Percentiles rank a stretch among this genome's conserved stretches.
Conservation (phyloP, 53 echinoderm and acorn worm genomes). For the Echinarachnius parma region DNA sequence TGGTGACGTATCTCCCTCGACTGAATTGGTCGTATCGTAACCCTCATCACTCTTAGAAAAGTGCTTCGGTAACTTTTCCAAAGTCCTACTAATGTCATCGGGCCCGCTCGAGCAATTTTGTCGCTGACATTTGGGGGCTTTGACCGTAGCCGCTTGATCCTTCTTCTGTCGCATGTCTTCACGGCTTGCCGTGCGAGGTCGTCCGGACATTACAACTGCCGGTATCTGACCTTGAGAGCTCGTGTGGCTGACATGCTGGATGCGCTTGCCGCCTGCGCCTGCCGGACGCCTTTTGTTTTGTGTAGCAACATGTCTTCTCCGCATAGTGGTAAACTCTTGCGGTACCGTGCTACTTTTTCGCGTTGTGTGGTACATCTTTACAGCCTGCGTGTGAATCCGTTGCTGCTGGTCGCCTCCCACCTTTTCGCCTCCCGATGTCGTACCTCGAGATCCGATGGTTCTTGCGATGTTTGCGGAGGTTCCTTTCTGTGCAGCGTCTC, state of each 20-base stretch:
- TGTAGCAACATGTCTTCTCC: not conserved
- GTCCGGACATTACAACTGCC: constrained; percentile 6
- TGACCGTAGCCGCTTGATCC: not conserved
- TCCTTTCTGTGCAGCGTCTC: not conserved
- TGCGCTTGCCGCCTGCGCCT: too few species aligned
- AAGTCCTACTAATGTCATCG: not conserved
- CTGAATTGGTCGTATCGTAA: constrained; percentile 31
- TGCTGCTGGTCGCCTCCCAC: too few species aligned
- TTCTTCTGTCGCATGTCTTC: constrained; percentile 1
- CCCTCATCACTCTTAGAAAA: constrained; percentile 39
- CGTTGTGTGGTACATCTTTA: constrained; percentile 12
- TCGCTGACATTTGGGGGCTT: too few species aligned
- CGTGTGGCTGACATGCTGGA: too few species aligned
- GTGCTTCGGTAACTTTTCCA: constrained; percentile 1
- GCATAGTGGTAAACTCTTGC: not conserved
- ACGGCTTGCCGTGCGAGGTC: constrained; percentile 25
- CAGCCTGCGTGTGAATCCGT: constrained; percentile 7
- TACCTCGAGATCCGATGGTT: not conserved
- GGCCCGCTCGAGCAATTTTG: too few species aligned
- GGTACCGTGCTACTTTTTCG: constrained; percentile 18
- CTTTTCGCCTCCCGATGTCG: too few species aligned
- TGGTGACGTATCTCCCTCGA: constrained; percentile 17
- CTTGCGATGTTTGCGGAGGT: not conserved
- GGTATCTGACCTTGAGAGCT: too few species aligned
- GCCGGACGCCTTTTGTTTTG: constrained; percentile 1